phyloP scores from a whole-genome alignment of 2,888 invertebrate genomes.

The Dryomyza anilis region DNA sequence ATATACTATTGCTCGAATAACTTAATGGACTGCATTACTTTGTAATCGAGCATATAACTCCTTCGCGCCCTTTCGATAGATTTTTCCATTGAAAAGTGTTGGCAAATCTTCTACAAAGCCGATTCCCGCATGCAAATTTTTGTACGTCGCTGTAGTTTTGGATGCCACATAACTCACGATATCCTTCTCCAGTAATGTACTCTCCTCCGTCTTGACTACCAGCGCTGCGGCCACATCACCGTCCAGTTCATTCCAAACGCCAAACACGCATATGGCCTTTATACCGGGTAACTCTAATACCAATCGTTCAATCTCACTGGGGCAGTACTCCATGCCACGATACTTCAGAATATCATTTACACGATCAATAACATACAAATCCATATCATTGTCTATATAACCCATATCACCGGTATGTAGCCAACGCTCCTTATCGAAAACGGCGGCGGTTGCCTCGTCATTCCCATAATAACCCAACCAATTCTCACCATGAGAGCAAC shows the following conservation, averaged over 20 bases:
- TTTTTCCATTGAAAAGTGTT: conserved; percentile 28
- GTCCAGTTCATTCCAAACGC: conserved; percentile 51
- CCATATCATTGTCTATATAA: conserved; percentile 56
- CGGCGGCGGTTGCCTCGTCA: conserved; percentile 47
- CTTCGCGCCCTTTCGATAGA: conserved; percentile 10
- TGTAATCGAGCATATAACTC: neutral
- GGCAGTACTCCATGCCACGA: conserved; percentile 52
- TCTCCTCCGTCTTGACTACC: conserved; percentile 45
- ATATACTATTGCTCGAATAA: no score
- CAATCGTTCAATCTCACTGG: conserved; percentile 53
- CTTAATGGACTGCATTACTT: no score
- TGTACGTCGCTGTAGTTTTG: conserved; percentile 1
- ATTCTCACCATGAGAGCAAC: conserved; percentile 43
- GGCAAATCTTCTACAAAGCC: conserved; percentile 24
- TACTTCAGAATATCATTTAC: conserved; percentile 53
- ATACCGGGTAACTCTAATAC: conserved; percentile 51
- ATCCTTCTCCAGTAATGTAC: conserved; percentile 48
- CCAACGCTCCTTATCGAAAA: conserved; percentile 55
- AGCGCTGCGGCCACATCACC: conserved; percentile 56
- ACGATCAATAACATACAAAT: conserved; percentile 50
- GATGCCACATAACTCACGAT: conserved; percentile 47
- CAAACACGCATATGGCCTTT: conserved; percentile 52
- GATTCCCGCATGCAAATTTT: conserved; percentile 26
- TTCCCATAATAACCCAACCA: conserved; percentile 58
- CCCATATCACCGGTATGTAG: conserved; percentile 58